Evolutionary conservation across 2,113 vertebrate species (phyloP).

Genomic region (Tringa solitaria): DNA sequence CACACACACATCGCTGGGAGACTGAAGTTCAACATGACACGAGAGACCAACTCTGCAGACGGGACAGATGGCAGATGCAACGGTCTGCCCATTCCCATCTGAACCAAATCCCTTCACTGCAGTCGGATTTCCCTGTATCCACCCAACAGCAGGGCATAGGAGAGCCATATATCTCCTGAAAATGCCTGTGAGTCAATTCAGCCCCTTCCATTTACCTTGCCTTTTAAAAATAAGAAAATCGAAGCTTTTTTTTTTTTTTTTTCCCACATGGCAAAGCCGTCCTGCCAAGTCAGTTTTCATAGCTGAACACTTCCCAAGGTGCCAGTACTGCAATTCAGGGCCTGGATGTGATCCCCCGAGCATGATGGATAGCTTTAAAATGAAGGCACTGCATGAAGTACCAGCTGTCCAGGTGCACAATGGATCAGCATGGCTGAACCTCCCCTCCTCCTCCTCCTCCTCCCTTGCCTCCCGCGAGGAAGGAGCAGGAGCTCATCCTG

Average conservation of each 20-base stretch:
- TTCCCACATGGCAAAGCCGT: neutral
- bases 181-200: neutral
- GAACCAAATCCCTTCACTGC: neutral
- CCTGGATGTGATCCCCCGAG: neutral
- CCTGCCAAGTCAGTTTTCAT: slow-evolving; percentile 61
- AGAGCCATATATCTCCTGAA: neutral
- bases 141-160: neutral
- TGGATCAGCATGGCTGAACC: slow-evolving; percentile 62
- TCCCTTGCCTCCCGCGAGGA: neutral
- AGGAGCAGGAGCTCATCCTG: neutral
- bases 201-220: neutral
- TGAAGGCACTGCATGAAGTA: slow-evolving; percentile 6
- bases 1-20: fast-evolving
- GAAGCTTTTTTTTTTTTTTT: slow-evolving; percentile 41
- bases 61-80: neutral
- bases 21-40: neutral
- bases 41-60: neutral
- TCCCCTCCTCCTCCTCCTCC: neutral
- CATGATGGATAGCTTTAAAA: slow-evolving; percentile 71
- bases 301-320: slow-evolving; percentile 68
- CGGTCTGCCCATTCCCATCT: neutral
- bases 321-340: slow-evolving; percentile 62
- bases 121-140: neutral
- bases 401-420: slow-evolving; percentile 69
- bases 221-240: slow-evolving; percentile 1